phyloP scores from a whole-genome alignment of 2,888 invertebrate species.

The Actias luna region DNA sequence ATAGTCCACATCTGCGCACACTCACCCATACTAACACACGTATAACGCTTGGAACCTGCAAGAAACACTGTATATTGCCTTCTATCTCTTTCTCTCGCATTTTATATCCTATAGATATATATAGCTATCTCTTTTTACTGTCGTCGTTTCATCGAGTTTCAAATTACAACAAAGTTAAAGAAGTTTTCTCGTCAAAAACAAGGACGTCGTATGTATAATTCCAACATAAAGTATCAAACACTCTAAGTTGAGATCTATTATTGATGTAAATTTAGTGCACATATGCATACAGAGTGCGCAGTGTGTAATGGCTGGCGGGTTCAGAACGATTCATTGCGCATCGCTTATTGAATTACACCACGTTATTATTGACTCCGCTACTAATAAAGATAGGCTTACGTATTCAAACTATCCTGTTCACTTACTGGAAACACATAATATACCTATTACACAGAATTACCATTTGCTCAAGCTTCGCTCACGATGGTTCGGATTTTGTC shows the following conservation, averaged over 20 bases:
- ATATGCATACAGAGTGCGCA: slow-evolving; percentile 4
- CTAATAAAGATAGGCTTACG: slow-evolving; percentile 8
- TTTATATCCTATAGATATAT: no score
- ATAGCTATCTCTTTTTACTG: no score
- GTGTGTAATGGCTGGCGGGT: slow-evolving; percentile 5
- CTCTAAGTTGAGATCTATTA: not conserved
- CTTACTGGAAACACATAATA: not conserved
- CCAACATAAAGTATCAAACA: not conserved
- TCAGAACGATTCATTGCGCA: slow-evolving; percentile 6
- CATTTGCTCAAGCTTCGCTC: not conserved
- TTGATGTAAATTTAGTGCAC: not conserved
- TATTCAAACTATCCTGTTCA: not conserved
- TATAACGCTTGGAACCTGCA: no score
- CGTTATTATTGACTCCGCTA: slow-evolving; percentile 26
- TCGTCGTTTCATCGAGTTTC: no score
- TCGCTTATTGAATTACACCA: slow-evolving; percentile 38
- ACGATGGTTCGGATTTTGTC: no score
- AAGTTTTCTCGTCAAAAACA: no score
- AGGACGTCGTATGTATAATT: not conserved
- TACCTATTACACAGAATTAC: not conserved
- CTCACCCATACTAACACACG: no score
- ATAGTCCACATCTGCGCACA: no score
- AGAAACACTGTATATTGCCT: no score
- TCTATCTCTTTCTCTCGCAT: no score
- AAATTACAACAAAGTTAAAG: no score